Evolutionary conservation across 2,113 vertebrate genomes (phyloP).

Genomic region (Dascyllus trimaculatus): DNA sequence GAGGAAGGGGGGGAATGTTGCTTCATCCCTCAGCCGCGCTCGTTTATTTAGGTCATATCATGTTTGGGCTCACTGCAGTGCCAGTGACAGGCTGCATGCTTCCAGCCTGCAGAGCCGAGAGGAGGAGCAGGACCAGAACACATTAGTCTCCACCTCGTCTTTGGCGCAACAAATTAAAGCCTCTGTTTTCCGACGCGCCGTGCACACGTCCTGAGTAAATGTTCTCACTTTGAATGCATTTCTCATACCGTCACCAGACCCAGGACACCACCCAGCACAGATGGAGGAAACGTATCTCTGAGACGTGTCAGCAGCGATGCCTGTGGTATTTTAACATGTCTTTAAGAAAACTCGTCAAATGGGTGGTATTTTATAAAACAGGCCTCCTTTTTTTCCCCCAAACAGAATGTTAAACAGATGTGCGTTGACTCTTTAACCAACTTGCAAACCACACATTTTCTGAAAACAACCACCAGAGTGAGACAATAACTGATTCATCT

Average conservation of each 20-base stretch:
- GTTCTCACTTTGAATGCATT: background rate
- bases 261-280: no score
- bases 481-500: no score
- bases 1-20: constrained; percentile 33
- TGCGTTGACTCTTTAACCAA: constrained; percentile 8
- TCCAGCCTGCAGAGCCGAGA: constrained; percentile 50
- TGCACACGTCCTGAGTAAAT: no score
- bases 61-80: constrained; percentile 74
- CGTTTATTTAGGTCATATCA: constrained; percentile 83
- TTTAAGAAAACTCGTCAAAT: background rate
- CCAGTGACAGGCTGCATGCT: constrained; percentile 67
- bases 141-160: constrained; percentile 31
- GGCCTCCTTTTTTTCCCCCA: background rate
- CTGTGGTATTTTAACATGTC: background rate
- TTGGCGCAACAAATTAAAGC: constrained; percentile 2
- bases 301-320: no score
- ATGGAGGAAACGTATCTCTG: background rate
- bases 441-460: constrained; percentile 27
- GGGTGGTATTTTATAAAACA: background rate
- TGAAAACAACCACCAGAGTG: constrained; percentile 24
- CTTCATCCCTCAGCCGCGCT: constrained; percentile 39
- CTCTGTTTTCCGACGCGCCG: no score
- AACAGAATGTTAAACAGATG: constrained; percentile 6
- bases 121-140: constrained; percentile 52
- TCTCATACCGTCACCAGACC: background rate